These are phyloP conservation scores for Acrobeloides nanus DNA, from an alignment of 2,888 invertebrate genomes.

Conservation along the genomic window DNA sequence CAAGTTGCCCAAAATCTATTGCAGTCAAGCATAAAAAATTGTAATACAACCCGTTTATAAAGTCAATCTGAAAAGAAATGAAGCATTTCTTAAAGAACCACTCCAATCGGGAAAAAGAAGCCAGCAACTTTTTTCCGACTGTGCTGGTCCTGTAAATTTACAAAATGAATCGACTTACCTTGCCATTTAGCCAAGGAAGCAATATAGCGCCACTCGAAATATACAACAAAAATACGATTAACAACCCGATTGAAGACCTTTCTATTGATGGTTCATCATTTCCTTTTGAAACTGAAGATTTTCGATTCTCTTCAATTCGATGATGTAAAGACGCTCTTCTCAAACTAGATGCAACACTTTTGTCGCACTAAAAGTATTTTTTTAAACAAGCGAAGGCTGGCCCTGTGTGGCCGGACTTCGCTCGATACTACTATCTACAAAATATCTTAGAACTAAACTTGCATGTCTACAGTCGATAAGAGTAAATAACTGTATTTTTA, in stretches of 20 bases:
- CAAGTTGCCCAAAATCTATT: conserved; percentile 50
- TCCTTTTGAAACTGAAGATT: too few relatives aligned
- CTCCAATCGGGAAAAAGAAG: neutral
- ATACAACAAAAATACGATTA: conserved; percentile 44
- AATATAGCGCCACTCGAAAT: conserved; percentile 48
- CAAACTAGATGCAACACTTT: conserved; percentile 37
- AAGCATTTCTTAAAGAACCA: neutral
- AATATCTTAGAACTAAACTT: too few relatives aligned
- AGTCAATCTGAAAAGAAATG: conserved; percentile 33
- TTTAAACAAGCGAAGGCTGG: too few relatives aligned
- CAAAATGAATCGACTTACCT: too few relatives aligned
- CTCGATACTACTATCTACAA: too few relatives aligned
- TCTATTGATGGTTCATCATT: conserved; percentile 33
- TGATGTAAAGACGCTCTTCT: conserved; percentile 28
- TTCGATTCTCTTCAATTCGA: conserved; percentile 34
- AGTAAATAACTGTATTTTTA: too few relatives aligned
- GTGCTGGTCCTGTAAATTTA: too few relatives aligned
- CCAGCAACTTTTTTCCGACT: too few relatives aligned
- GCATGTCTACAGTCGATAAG: too few relatives aligned
- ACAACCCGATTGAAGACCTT: conserved; percentile 39
- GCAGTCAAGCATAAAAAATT: conserved; percentile 51
- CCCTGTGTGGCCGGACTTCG: too few relatives aligned
- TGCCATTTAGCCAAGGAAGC: conserved; percentile 49
- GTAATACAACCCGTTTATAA: conserved; percentile 51
- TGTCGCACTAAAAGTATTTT: too few relatives aligned